Percentiles rank a stretch among this genome's conserved stretches.
Conservation (phyloP, 1,140 invertebrate genomes). For the Formica selysi region DNA sequence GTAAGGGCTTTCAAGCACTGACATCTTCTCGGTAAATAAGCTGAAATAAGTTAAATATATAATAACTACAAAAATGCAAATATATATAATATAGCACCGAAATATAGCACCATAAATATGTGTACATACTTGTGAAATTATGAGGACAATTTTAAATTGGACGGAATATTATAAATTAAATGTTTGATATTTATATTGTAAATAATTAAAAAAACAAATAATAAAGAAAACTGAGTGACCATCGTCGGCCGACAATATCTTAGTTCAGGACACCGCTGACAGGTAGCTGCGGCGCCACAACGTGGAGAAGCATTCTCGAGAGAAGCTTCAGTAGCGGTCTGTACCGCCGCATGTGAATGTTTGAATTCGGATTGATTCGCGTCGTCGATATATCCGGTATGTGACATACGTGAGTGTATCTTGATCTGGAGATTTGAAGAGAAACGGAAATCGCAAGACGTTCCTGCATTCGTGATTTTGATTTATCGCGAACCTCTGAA, state of each 20-base stretch:
- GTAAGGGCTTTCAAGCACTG: too few species aligned
- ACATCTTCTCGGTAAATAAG: too few species aligned
- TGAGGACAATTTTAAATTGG: too few species aligned
- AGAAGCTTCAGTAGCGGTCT: slow-evolving; percentile 43
- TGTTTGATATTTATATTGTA: too few species aligned
- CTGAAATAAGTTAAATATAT: too few species aligned
- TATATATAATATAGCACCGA: too few species aligned
- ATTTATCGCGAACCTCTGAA: not conserved
- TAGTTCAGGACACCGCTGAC: slow-evolving; percentile 38
- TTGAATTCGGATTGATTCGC: slow-evolving; percentile 9
- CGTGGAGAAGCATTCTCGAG: not conserved
- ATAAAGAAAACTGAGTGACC: not conserved
- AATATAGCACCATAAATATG: too few species aligned
- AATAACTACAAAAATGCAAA: too few species aligned
- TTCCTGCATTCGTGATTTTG: not conserved
- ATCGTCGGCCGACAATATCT: not conserved
- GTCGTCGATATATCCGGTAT: not conserved
- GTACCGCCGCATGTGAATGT: slow-evolving; percentile 40
- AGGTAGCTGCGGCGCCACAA: slow-evolving; percentile 20
- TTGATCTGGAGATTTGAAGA: not conserved
- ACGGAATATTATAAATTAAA: too few species aligned
- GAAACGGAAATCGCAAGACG: not conserved
- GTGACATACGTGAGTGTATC: slow-evolving; percentile 30
- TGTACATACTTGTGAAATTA: too few species aligned
- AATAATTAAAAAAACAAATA: not conserved